phyloP scores from a whole-genome alignment of 2,888 invertebrate species.

The Nephrotoma flavescens region DNA sequence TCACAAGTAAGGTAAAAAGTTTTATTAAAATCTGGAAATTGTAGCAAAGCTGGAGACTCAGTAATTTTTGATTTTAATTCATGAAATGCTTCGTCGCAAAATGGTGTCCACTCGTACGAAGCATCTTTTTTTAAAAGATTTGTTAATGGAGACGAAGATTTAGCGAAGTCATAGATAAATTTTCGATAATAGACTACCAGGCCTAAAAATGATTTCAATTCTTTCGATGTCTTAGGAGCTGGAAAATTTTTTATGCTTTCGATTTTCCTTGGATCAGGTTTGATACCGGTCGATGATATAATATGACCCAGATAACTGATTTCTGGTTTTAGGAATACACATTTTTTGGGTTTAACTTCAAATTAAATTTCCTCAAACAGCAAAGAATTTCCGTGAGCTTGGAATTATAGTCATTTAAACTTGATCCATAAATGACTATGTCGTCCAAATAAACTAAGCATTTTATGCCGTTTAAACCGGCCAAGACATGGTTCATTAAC shows the following conservation, averaged over 20 bases:
- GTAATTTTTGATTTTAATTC: neutral
- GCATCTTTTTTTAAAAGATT: slow-evolving; percentile 12
- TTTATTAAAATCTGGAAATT: slow-evolving; percentile 22
- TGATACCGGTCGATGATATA: slow-evolving; percentile 12
- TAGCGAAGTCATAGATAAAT: slow-evolving; percentile 17
- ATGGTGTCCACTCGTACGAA: slow-evolving; percentile 12
- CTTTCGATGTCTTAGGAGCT: slow-evolving; percentile 10
- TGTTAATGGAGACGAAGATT: slow-evolving; percentile 13
- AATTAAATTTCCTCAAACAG: slow-evolving; percentile 10
- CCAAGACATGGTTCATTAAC: slow-evolving; percentile 18
- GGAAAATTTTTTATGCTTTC: slow-evolving; percentile 13
- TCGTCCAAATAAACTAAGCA: slow-evolving; percentile 18
- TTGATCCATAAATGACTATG: slow-evolving; percentile 16
- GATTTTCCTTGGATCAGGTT: slow-evolving; percentile 14
- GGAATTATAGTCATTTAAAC: slow-evolving; percentile 12
- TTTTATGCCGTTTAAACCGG: slow-evolving; percentile 11
- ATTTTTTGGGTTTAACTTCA: slow-evolving; percentile 17
- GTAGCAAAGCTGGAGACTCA: slow-evolving; percentile 18
- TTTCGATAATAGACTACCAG: slow-evolving; percentile 19
- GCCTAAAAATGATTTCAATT: slow-evolving; percentile 18
- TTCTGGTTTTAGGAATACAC: slow-evolving; percentile 15
- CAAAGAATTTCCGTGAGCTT: slow-evolving; percentile 12
- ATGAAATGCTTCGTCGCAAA: neutral
- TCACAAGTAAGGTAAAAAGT: slow-evolving; percentile 20
- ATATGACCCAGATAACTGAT: slow-evolving; percentile 15